A percentile compares a stretch with the other conserved stretches of the same genome.
Conservation (phyloP, 2,113 vertebrate genomes). For the Xiphias gladius region DNA sequence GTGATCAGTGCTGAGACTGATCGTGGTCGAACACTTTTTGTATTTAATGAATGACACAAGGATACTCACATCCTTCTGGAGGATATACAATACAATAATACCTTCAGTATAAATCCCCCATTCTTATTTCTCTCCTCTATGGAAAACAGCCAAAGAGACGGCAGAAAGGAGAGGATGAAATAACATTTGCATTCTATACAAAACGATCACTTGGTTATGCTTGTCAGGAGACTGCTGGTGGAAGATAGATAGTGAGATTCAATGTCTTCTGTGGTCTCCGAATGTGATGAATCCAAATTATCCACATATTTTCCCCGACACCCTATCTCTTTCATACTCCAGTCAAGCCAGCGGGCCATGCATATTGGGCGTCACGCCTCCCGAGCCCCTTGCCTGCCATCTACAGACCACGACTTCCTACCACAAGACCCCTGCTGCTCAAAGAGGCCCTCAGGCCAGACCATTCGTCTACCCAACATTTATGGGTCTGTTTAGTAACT, state of each 20-base stretch:
- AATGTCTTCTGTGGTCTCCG: constrained; percentile 60
- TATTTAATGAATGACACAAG: background rate
- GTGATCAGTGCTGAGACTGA: background rate
- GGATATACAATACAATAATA: constrained; percentile 4
- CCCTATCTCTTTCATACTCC: constrained; percentile 49
- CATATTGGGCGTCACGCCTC: constrained; percentile 73
- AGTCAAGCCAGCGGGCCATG: constrained; percentile 63
- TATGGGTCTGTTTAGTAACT: constrained; percentile 73
- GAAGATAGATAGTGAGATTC: constrained; percentile 61
- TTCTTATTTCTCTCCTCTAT: constrained; percentile 7
- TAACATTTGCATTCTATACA: constrained; percentile 51
- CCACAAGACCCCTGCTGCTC: constrained; percentile 67
- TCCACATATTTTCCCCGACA: constrained; percentile 74
- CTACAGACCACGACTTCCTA: constrained; percentile 70
- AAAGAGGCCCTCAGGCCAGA: constrained; percentile 61
- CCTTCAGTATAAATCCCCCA: constrained; percentile 3
- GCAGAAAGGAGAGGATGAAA: constrained; percentile 44
- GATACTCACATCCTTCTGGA: background rate
- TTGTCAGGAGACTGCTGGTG: constrained; percentile 48
- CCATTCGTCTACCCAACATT: constrained; percentile 61
- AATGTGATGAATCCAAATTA: constrained; percentile 71
- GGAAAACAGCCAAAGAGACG: constrained; percentile 33
- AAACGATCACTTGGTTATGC: constrained; percentile 36
- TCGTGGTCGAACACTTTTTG: background rate
- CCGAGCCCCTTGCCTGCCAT: constrained; percentile 56